Evolutionary conservation across 2,888 invertebrate species (phyloP).

Genomic region (Scrobipalpa costella): DNA sequence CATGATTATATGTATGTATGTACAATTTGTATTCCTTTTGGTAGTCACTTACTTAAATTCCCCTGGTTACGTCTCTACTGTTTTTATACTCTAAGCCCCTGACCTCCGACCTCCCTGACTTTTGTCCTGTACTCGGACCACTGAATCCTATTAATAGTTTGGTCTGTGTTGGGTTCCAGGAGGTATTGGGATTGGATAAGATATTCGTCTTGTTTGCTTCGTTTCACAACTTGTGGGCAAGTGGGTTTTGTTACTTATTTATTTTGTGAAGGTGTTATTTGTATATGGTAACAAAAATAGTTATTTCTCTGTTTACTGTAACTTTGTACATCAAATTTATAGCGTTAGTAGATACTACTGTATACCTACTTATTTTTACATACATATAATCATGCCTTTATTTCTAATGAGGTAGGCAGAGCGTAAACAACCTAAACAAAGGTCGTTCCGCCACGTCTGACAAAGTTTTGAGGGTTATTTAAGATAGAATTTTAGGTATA

Average conservation of each 20-base stretch:
- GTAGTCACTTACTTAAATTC: background rate
- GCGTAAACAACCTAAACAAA: too few relatives aligned
- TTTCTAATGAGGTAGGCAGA: too few relatives aligned
- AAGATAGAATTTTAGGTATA: too few relatives aligned
- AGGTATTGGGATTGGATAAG: constrained; percentile 5
- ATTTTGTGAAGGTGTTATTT: background rate
- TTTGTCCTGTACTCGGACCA: constrained; percentile 5
- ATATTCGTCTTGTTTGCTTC: constrained; percentile 3
- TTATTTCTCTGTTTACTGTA: too few relatives aligned
- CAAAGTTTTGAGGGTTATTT: too few relatives aligned
- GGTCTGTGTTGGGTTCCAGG: constrained; percentile 5
- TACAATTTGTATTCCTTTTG: too few relatives aligned
- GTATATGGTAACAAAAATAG: background rate
- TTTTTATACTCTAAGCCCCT: background rate
- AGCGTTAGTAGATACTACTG: too few relatives aligned
- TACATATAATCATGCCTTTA: too few relatives aligned
- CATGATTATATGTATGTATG: too few relatives aligned
- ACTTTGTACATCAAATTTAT: too few relatives aligned
- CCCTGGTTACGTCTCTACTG: background rate
- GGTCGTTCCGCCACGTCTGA: too few relatives aligned
- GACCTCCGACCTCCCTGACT: constrained; percentile 1
- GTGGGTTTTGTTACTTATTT: background rate
- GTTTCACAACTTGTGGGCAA: constrained; percentile 5
- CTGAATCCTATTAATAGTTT: constrained; percentile 21
- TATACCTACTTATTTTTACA: too few relatives aligned